Conservation (phyloP, 2,888 invertebrate species). For the Lampropteryx suffumata region DNA sequence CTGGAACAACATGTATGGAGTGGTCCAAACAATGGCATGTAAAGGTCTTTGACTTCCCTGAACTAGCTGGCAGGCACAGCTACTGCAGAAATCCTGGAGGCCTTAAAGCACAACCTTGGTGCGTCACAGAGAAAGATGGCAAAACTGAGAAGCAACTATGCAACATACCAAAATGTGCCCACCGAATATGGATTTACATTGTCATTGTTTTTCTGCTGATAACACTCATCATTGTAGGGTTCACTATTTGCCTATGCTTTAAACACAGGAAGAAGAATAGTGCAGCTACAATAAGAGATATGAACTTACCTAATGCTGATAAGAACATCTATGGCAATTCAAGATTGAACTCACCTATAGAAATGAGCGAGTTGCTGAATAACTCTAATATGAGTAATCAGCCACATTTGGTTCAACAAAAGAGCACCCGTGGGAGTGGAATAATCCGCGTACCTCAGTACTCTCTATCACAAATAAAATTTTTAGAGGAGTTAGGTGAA, state of each 20-base stretch:
- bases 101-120: constrained; percentile 93
- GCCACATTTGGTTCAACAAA: constrained; percentile 65
- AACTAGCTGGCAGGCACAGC: constrained; percentile 93
- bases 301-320: constrained; percentile 87
- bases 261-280: constrained; percentile 80
- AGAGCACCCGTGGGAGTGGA: constrained; percentile 75
- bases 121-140: constrained; percentile 87
- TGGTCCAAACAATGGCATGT: constrained; percentile 93
- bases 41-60: constrained; percentile 90
- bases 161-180: constrained; percentile 93
- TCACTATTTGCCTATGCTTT: constrained; percentile 85
- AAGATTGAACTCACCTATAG: constrained; percentile 89
- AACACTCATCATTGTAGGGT: constrained; percentile 67
- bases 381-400: constrained; percentile 72
- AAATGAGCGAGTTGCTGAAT: constrained; percentile 90
- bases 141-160: constrained; percentile 91
- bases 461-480: constrained; percentile 91
- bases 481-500: constrained; percentile 96
- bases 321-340: constrained; percentile 93
- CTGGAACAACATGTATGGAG: constrained; percentile 89
- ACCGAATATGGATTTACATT: constrained; percentile 92
- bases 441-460: constrained; percentile 90
- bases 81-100: constrained; percentile 96
- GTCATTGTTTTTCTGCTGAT: constrained; percentile 85
- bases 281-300: constrained; percentile 86